These are phyloP conservation scores for Smittia sp. DNA, from an alignment of 2,888 invertebrate genomes.

Conservation along the genomic window DNA sequence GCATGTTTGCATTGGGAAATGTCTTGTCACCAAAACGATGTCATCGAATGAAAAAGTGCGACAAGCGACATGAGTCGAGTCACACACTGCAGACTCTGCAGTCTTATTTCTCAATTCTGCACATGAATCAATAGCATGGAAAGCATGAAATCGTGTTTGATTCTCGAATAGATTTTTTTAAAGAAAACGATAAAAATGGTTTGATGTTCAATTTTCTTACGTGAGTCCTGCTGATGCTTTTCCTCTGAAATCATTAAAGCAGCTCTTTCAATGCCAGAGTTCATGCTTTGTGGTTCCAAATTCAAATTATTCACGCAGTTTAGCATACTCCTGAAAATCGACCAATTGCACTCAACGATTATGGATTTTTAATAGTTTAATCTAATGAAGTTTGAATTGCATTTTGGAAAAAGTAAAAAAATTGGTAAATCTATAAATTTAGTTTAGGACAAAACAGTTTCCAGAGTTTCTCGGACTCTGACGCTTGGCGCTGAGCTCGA, in stretches of 20 bases:
- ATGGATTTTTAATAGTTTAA: slow-evolving; percentile 46
- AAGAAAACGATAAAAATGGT: not conserved
- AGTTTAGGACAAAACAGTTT: too few relatives aligned
- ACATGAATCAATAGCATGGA: too few relatives aligned
- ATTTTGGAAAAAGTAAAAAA: not conserved
- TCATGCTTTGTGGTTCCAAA: slow-evolving; percentile 80
- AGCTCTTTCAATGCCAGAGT: slow-evolving; percentile 72
- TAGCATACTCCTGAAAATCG: slow-evolving; percentile 83
- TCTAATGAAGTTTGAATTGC: slow-evolving; percentile 29
- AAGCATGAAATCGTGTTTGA: not conserved
- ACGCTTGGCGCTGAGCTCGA: too few relatives aligned
- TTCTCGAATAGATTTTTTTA: not conserved
- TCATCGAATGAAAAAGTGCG: too few relatives aligned
- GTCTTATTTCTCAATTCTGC: too few relatives aligned
- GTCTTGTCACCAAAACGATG: not conserved
- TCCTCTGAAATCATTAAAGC: slow-evolving; percentile 75
- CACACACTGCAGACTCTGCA: too few relatives aligned
- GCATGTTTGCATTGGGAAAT: not conserved
- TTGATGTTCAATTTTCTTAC: slow-evolving; percentile 58
- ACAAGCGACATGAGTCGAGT: too few relatives aligned
- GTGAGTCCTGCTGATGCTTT: slow-evolving; percentile 76
- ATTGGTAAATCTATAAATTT: not conserved
- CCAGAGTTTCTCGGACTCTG: too few relatives aligned
- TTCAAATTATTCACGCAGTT: slow-evolving; percentile 92
- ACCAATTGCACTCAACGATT: slow-evolving; percentile 49